A percentile compares a stretch with the other conserved stretches of the same genome.
These are phyloP conservation scores for Aricia agestis DNA, from an alignment of 1,140 invertebrate genomes.

Conservation along the genomic window DNA sequence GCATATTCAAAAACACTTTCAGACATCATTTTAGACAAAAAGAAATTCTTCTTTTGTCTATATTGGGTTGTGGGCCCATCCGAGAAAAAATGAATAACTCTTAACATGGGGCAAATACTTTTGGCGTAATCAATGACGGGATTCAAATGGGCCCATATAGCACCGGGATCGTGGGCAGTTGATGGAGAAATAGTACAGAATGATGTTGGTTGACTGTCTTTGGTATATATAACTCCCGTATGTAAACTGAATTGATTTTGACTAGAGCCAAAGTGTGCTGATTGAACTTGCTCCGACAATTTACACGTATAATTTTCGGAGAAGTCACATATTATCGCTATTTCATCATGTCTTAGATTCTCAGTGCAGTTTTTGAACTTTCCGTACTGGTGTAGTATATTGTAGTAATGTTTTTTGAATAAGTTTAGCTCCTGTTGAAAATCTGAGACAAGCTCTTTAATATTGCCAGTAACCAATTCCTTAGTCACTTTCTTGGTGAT, in stretches of 20 bases:
- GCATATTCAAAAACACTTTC: too few species aligned
- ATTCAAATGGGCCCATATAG: background rate
- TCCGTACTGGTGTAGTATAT: background rate
- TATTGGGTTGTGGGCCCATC: background rate
- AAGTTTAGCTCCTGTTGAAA: constrained; percentile 9
- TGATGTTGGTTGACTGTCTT: too few species aligned
- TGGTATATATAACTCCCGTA: constrained; percentile 21
- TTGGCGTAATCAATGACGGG: constrained; percentile 2
- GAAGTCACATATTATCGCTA: constrained; percentile 35
- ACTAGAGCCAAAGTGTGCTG: constrained; percentile 34
- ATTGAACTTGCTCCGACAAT: constrained; percentile 32
- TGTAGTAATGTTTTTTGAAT: constrained; percentile 2
- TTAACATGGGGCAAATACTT: constrained; percentile 1
- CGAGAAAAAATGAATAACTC: background rate
- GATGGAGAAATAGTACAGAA: too few species aligned
- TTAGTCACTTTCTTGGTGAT: background rate
- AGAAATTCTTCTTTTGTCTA: background rate
- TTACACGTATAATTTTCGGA: constrained; percentile 38
- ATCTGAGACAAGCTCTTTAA: background rate
- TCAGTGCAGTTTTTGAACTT: background rate
- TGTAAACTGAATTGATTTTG: constrained; percentile 30
- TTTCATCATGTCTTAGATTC: background rate
- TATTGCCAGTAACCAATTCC: background rate
- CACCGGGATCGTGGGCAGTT: too few species aligned
- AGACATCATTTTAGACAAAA: background rate